Evolutionary conservation across 2,888 invertebrate genomes (phyloP), one percentile per base, ranked within the genome.

Genomic region (Rapana venosa): DNA sequence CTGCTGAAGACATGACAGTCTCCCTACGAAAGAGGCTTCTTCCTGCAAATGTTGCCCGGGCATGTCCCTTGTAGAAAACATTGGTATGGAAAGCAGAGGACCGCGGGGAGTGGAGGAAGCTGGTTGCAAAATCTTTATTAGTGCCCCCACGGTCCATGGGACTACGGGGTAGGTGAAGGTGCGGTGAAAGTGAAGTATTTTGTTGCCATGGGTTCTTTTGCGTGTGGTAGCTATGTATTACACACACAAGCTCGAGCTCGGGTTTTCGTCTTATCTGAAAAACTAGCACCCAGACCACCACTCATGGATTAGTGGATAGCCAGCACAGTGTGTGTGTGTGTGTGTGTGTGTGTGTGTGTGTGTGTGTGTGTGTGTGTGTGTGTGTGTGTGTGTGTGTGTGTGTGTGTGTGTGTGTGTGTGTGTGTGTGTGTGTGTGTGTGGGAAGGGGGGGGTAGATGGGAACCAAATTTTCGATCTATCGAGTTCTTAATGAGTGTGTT

Each of bases 321-420:
- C 47, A 47, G 47, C 4, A 8, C 47, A 47, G 47, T 2, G n/a
- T n/a, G n/a, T n/a, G n/a, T n/a, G n/a, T n/a, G n/a, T n/a, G n/a
- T n/a, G n/a, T n/a, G n/a, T n/a, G n/a, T n/a, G n/a, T 20, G 66
- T 20, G 22, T 66, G 66, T 20, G 66, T 79, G 79, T 30, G 79
- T 79, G 79, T 30, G 79, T 79, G 79, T 79, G 79, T 79, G 79
- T 79, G 79, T 79, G 79, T 79, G 79, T 79, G 79, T 79, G 79
- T 79, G 79, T 79, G 79, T 79, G 79, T 79, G 79, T 79, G 79
- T 79, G 79, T 79, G 79, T 79, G 79, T 79, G 79, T 79, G 79
- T 79, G 32, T 79, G 79, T 79, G 47, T 17, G n/a, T 36, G 70
- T 84, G 47, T 89, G 70, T 61, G 70, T 85, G 47, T 47, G 56